Evolutionary conservation across 1,140 invertebrate species (phyloP).

Genomic region (Drosophila tropicalis): DNA sequence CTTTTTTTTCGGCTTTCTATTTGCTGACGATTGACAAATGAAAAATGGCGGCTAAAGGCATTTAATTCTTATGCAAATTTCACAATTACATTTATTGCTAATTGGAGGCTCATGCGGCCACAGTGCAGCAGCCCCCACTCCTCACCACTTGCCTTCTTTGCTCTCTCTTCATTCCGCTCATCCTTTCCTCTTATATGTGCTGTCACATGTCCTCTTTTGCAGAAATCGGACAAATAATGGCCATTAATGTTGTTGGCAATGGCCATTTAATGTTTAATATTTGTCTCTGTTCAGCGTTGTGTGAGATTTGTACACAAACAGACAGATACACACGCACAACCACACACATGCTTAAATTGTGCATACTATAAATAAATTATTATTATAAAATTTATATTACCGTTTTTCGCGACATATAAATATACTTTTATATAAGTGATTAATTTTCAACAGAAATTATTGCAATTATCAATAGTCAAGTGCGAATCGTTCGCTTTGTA

Average conservation of each 20-base stretch:
- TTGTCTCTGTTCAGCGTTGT: constrained; percentile 29
- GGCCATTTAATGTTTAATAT: constrained; percentile 81
- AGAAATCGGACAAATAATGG: constrained; percentile 58
- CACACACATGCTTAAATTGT: constrained; percentile 61
- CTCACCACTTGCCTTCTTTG: not conserved
- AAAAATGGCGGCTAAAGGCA: constrained; percentile 78
- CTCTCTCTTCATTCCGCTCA: not conserved
- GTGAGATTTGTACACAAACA: constrained; percentile 27
- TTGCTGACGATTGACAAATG: constrained; percentile 74
- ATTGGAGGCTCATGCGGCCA: constrained; percentile 79
- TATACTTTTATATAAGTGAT: constrained; percentile 71
- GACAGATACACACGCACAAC: constrained; percentile 19
- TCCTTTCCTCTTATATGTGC: not conserved
- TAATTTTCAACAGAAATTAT: constrained; percentile 81
- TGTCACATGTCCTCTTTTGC: not conserved
- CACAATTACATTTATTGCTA: constrained; percentile 81
- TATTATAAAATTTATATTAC: constrained; percentile 79
- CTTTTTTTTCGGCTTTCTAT: constrained; percentile 41
- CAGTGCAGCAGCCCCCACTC: constrained; percentile 24
- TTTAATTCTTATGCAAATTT: constrained; percentile 78
- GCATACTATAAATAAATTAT: constrained; percentile 80
- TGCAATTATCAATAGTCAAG: constrained; percentile 73
- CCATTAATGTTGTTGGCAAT: constrained; percentile 78
- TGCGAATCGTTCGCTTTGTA: constrained; percentile 23
- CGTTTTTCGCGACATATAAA: constrained; percentile 61